A percentile compares a stretch with the other conserved stretches of the same genome.
Evolutionary conservation across 1,140 invertebrate species (phyloP).

Genomic region (Neelides sp.): DNA sequence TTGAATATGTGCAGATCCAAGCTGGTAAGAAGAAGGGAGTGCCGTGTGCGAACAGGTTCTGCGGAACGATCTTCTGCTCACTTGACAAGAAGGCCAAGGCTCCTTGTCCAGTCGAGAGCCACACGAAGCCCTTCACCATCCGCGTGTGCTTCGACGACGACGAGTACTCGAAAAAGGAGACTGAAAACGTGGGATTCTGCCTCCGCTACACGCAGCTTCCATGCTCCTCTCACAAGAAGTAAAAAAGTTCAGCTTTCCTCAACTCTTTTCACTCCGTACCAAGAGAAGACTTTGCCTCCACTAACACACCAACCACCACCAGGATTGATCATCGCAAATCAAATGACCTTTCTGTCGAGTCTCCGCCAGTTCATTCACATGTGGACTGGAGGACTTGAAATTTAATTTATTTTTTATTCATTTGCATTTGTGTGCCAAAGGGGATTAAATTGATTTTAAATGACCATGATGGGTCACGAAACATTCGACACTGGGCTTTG

Average conservation of each 20-base stretch:
- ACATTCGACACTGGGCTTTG: too few relatives aligned
- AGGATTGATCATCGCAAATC: too few relatives aligned
- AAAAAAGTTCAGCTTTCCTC: conserved; percentile 2
- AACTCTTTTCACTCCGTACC: too few relatives aligned
- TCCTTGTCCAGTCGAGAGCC: conserved; percentile 31
- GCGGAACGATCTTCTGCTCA: conserved; percentile 32
- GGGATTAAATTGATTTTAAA: too few relatives aligned
- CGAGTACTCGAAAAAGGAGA: conserved; percentile 31
- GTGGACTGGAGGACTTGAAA: too few relatives aligned
- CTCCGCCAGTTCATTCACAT: too few relatives aligned
- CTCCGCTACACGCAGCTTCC: conserved; percentile 31
- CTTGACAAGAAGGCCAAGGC: conserved; percentile 31
- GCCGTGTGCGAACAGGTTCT: conserved; percentile 31
- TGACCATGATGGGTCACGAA: too few relatives aligned
- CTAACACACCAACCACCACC: too few relatives aligned
- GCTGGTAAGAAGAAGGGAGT: conserved; percentile 32
- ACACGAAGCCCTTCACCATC: conserved; percentile 31
- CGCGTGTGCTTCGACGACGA: conserved; percentile 32
- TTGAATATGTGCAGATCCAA: conserved; percentile 30
- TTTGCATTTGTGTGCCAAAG: too few relatives aligned
- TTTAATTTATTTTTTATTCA: too few relatives aligned
- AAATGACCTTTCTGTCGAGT: too few relatives aligned
- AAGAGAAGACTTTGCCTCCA: too few relatives aligned
- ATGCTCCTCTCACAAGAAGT: conserved; percentile 28
- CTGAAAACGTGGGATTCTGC: conserved; percentile 32